A percentile compares a stretch with the other conserved stretches of the same genome.
Conservation (phyloP, 2,797 vertebrate species). For the Fistularia tabacaria region DNA sequence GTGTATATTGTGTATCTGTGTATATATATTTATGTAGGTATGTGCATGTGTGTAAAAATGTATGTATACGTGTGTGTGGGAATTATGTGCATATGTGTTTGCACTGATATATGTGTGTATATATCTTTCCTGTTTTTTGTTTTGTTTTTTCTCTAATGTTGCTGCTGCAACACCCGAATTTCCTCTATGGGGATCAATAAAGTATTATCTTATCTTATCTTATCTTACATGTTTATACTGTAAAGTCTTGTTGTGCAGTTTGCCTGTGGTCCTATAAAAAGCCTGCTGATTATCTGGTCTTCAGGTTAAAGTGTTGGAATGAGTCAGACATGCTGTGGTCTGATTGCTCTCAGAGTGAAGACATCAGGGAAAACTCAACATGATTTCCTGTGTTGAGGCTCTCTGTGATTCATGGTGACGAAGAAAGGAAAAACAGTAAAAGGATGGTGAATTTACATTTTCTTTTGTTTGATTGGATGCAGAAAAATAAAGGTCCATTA, state of each 20-base stretch:
- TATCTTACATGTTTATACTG: conserved; percentile 12
- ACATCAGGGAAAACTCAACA: conserved; percentile 22
- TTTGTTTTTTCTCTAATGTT: no score
- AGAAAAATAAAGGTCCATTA: not conserved
- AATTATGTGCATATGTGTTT: no score
- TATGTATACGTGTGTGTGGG: no score
- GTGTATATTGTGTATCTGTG: no score
- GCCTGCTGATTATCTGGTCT: conserved; percentile 32
- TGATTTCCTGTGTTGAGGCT: conserved; percentile 33
- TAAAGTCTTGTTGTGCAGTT: conserved; percentile 6
- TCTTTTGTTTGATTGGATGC: not conserved
- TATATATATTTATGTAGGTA: no score
- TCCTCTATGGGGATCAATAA: no score
- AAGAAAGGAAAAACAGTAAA: not conserved
- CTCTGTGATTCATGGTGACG: conserved; percentile 17
- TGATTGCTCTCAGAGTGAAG: conserved; percentile 40
- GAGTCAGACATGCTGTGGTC: conserved; percentile 35
- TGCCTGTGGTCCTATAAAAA: conserved; percentile 26
- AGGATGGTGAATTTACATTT: not conserved
- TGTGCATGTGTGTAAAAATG: no score
- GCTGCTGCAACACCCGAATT: no score
- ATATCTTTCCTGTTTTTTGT: no score
- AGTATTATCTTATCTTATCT: no score
- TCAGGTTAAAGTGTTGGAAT: conserved; percentile 41
- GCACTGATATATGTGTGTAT: no score